These are phyloP conservation scores for Equus przewalskii DNA, from an alignment of 2,113 vertebrate species.

Conservation along the genomic window DNA sequence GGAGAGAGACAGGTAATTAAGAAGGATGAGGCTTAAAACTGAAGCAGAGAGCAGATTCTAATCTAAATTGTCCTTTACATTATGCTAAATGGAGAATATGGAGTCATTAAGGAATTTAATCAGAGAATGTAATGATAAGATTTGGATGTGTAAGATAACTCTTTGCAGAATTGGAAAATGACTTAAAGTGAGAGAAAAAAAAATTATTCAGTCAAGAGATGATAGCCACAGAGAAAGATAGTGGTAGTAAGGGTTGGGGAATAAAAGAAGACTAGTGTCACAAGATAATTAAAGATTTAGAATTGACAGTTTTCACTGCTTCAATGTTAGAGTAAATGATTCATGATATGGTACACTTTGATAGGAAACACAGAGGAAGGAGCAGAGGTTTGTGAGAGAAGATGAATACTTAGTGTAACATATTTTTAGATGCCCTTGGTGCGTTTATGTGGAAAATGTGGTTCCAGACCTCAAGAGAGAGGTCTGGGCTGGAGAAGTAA, in stretches of 20 bases:
- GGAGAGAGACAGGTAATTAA: neutral
- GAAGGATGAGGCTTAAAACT: neutral
- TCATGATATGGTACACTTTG: neutral
- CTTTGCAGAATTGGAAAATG: neutral
- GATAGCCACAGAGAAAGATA: neutral
- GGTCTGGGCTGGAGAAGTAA: neutral
- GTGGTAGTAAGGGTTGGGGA: neutral
- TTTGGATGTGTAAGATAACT: constrained; percentile 29
- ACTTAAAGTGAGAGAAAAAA: neutral
- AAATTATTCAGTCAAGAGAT: neutral
- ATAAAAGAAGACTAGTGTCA: neutral
- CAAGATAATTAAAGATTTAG: neutral
- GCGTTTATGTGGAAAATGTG: neutral
- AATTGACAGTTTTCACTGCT: neutral
- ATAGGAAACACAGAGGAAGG: neutral
- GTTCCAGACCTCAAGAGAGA: neutral
- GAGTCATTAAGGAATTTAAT: neutral
- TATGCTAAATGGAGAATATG: neutral
- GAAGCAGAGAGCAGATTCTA: neutral
- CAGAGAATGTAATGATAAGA: neutral
- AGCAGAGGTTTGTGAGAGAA: neutral
- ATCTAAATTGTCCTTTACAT: neutral
- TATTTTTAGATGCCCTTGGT: neutral
- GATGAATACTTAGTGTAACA: neutral
- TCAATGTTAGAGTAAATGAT: neutral